These are phyloP conservation scores for Leptodactylus fuscus DNA, from an alignment of 2,113 vertebrate species.

Conservation along the genomic window DNA sequence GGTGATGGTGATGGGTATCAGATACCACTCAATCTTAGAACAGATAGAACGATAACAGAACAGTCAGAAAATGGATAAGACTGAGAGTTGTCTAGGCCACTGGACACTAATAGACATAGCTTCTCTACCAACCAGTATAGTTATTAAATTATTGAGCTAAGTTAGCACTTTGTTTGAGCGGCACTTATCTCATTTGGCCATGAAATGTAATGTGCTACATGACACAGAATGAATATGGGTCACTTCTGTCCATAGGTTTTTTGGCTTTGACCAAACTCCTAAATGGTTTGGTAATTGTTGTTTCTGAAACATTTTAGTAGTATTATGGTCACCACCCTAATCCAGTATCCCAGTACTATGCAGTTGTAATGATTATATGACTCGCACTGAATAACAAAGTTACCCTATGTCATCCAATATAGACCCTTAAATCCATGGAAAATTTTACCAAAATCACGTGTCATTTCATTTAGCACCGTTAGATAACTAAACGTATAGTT, in stretches of 20 bases:
- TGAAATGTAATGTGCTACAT: background rate
- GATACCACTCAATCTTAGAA: too few species aligned
- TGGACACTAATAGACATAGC: background rate
- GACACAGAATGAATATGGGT: background rate
- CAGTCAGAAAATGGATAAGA: too few species aligned
- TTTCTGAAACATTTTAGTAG: too few species aligned
- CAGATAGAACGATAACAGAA: too few species aligned
- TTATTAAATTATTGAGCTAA: background rate
- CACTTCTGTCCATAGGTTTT: background rate
- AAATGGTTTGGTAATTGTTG: too few species aligned
- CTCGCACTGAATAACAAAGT: background rate
- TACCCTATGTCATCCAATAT: background rate
- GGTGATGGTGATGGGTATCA: too few species aligned
- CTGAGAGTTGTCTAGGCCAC: too few species aligned
- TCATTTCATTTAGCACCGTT: background rate
- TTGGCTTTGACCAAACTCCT: too few species aligned
- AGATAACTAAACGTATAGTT: background rate
- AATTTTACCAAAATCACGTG: background rate
- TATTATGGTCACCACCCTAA: background rate
- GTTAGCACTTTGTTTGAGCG: background rate
- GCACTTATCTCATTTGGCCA: background rate
- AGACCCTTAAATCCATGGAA: background rate
- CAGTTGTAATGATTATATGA: background rate
- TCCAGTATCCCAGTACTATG: background rate
- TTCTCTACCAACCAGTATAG: background rate